phyloP scores from a whole-genome alignment of 2,113 vertebrate species.

The Cygnus atratus region DNA sequence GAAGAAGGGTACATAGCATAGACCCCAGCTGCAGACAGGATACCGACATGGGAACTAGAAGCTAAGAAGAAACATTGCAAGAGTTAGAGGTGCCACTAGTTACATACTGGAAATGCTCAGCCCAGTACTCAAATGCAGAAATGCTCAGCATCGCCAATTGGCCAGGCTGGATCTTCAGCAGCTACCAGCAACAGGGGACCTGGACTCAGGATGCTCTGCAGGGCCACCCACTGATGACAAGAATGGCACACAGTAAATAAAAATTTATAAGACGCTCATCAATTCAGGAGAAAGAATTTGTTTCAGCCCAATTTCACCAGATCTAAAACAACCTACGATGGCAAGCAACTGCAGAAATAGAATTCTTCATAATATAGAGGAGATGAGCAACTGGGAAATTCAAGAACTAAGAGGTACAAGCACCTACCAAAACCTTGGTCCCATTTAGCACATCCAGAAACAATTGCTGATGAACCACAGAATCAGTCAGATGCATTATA shows the following conservation, averaged over 20 bases:
- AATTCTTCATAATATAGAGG: not conserved
- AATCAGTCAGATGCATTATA: slow-evolving; percentile 88
- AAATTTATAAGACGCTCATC: not conserved
- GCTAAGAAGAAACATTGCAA: slow-evolving; percentile 67
- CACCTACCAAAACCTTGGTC: slow-evolving; percentile 88
- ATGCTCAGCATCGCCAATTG: not conserved
- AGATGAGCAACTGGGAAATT: not conserved
- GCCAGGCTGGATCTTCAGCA: not conserved
- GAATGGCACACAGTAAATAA: not conserved
- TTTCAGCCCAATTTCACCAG: not conserved
- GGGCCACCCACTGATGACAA: not conserved
- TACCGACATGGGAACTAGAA: slow-evolving; percentile 84
- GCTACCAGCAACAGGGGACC: not conserved
- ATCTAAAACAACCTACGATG: not conserved
- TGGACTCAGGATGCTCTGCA: not conserved
- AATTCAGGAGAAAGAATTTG: not conserved
- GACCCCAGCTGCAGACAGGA: slow-evolving; percentile 91
- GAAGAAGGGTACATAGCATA: slow-evolving; percentile 91
- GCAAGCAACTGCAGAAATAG: not conserved
- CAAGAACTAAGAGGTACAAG: not conserved
- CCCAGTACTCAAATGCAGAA: not conserved
- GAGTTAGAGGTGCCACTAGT: not conserved
- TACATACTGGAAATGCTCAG: not conserved
- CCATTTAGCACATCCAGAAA: slow-evolving; percentile 91
- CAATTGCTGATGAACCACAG: slow-evolving; percentile 82